Conservation (phyloP, 2,797 vertebrate genomes). For the Falco novaeseelandiae region DNA sequence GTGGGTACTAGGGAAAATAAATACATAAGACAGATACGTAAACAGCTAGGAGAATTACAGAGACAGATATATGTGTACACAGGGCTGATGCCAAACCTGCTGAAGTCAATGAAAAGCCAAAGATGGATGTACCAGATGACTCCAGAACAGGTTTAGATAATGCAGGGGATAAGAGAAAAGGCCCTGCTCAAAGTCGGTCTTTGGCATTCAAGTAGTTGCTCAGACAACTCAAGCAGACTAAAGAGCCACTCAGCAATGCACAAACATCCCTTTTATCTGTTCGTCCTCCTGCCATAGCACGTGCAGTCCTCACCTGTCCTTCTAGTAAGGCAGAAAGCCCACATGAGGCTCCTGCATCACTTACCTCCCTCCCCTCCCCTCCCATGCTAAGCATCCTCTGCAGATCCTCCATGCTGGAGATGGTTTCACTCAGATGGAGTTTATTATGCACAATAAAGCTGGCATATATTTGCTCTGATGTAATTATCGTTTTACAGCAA, state of each 20-base stretch:
- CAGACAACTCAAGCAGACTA: neutral
- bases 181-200: neutral
- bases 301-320: neutral
- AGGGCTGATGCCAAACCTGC: conserved; percentile 8
- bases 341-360: neutral
- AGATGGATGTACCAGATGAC: neutral
- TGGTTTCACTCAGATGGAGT: neutral
- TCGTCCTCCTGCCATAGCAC: fast-evolving
- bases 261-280: fast-evolving
- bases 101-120: neutral
- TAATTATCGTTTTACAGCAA: neutral
- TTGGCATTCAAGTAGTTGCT: neutral
- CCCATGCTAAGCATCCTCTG: neutral
- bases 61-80: neutral
- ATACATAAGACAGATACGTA: conserved; percentile 36
- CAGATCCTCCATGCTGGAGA: neutral
- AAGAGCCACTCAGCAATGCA: neutral
- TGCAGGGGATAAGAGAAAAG: neutral
- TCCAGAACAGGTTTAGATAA: neutral
- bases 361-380: no score
- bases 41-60: conserved; percentile 25
- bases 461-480: neutral
- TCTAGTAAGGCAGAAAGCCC: neutral
- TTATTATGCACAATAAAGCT: neutral
- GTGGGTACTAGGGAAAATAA: conserved; percentile 54